phyloP scores from a whole-genome alignment of 1,140 invertebrate genomes.

The Aphaenogaster rudis region DNA sequence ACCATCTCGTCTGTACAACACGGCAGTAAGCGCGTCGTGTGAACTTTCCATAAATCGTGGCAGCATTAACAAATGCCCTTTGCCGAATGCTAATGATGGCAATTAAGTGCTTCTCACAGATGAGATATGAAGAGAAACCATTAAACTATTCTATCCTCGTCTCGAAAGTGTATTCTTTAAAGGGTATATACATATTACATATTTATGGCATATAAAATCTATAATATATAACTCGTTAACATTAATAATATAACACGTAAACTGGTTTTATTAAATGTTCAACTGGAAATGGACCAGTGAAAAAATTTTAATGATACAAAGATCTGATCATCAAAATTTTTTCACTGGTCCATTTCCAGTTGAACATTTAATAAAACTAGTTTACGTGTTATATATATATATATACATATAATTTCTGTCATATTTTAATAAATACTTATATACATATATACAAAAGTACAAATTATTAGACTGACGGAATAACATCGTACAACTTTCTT shows the following conservation, averaged over 20 bases:
- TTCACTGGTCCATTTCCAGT: no score
- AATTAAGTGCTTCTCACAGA: slow-evolving; percentile 1
- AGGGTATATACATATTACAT: not conserved
- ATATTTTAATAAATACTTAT: not conserved
- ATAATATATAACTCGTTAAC: not conserved
- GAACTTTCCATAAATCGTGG: slow-evolving; percentile 47
- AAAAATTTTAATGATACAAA: not conserved
- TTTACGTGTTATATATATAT: no score
- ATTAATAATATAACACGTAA: not conserved
- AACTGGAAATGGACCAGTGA: not conserved
- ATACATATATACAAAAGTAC: not conserved
- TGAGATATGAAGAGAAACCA: slow-evolving; percentile 10
- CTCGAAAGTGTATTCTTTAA: not conserved
- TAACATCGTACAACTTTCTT: not conserved
- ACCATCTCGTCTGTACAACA: not conserved
- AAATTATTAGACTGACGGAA: slow-evolving; percentile 9
- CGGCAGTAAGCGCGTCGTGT: not conserved
- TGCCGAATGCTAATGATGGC: slow-evolving; percentile 20
- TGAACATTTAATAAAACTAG: no score
- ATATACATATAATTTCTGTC: no score
- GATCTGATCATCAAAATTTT: no score
- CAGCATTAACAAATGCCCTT: slow-evolving; percentile 28
- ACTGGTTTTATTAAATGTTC: not conserved
- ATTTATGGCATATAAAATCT: not conserved
- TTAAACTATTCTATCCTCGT: not conserved